phyloP scores from a whole-genome alignment of 37 sponge, comb jelly and placozoan species.

The Agelas oroides region DNA sequence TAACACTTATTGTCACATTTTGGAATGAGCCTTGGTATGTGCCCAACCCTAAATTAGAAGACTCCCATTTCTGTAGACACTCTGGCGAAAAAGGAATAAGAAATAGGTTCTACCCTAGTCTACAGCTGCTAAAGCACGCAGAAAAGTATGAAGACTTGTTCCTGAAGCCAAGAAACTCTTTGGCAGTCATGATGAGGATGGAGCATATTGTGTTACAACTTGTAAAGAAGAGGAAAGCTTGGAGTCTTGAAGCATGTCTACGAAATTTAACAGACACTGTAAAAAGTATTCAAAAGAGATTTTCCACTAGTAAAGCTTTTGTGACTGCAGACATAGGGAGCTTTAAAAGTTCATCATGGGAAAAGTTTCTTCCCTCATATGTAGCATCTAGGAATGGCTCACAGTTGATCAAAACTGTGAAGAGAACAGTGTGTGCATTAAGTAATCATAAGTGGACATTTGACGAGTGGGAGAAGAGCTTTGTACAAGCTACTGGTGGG shows the following conservation, averaged over 20 bases:
- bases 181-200: conserved; percentile 24
- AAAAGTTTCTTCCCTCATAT: neutral
- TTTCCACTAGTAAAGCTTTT: neutral
- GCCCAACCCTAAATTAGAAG: neutral
- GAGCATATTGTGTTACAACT: too few species aligned
- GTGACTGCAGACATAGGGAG: conserved; percentile 17
- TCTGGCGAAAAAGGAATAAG: too few species aligned
- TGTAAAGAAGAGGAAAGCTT: too few species aligned
- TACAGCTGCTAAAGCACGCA: too few species aligned
- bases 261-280: neutral
- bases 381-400: neutral
- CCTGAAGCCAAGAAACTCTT: neutral
- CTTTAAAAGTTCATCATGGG: conserved; percentile 17
- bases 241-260: neutral
- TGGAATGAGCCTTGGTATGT: conserved; percentile 19
- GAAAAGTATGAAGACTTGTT: conserved; percentile 1
- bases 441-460: neutral
- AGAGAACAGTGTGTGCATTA: neutral
- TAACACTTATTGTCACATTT: conserved; percentile 13
- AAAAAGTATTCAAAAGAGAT: neutral
- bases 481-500: conserved; percentile 3
- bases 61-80: too few species aligned
- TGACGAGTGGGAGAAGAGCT: conserved; percentile 17
- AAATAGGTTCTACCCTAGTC: too few species aligned
- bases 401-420: neutral